phyloP scores from a whole-genome alignment of 2,888 invertebrate species.

The Eupithecia insigniata region DNA sequence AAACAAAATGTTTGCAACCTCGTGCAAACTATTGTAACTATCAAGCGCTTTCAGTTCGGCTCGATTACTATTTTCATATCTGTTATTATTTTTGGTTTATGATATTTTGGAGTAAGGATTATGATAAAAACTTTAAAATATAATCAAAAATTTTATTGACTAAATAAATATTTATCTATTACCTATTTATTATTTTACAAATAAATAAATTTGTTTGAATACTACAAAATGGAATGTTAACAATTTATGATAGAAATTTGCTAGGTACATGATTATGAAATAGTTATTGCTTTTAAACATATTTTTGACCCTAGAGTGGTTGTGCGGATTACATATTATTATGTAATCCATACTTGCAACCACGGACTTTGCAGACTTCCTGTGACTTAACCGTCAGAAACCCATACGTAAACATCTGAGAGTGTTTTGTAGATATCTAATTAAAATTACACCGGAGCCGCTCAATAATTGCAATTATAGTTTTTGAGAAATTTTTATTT shows the following conservation, averaged over 20 bases:
- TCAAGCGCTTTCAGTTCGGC: not conserved
- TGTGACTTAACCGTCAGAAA: no score
- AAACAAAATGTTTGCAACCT: no score
- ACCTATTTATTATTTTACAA: conserved; percentile 57
- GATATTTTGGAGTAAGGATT: not conserved
- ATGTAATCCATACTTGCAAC: no score
- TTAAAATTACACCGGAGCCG: no score
- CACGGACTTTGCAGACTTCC: no score
- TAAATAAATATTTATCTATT: conserved; percentile 57
- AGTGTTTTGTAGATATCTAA: no score
- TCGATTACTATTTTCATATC: not conserved
- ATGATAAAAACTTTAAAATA: not conserved
- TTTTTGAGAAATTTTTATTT: no score
- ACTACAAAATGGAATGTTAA: conserved; percentile 43
- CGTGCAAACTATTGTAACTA: no score
- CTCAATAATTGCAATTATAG: no score
- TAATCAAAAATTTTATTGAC: conserved; percentile 49
- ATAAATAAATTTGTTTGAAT: conserved; percentile 50
- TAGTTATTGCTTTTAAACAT: conserved; percentile 35
- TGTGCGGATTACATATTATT: no score
- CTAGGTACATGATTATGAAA: conserved; percentile 40
- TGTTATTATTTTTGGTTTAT: not conserved
- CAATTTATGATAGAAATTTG: conserved; percentile 32
- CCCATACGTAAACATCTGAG: no score
- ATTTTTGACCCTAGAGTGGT: no score